Conservation (phyloP, 2,113 vertebrate species). For the Psettodes erumei region DNA sequence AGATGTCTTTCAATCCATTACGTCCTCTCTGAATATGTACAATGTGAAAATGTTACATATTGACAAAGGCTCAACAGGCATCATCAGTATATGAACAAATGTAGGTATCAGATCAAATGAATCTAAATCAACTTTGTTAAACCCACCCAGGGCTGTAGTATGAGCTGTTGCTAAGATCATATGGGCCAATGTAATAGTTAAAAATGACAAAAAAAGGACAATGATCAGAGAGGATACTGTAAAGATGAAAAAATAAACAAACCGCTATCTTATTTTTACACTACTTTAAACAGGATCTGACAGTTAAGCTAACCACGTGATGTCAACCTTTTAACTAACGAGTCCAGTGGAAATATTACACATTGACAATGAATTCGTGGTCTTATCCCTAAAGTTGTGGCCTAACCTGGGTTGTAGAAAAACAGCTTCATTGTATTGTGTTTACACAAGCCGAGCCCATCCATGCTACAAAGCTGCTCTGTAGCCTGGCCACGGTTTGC, state of each 20-base stretch:
- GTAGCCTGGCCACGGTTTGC: constrained; percentile 35
- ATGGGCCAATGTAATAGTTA: not conserved
- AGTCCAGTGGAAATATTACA: not conserved
- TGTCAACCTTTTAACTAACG: not conserved
- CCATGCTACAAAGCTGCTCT: not conserved
- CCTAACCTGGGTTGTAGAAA: not conserved
- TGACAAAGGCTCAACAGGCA: not conserved
- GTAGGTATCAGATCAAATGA: not conserved
- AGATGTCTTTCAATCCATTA: constrained; percentile 1
- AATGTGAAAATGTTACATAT: no score
- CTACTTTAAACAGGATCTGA: not conserved
- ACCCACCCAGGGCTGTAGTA: not conserved
- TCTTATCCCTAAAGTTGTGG: not conserved
- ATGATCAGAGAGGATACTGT: no score
- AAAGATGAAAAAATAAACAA: not conserved
- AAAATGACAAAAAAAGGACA: not conserved
- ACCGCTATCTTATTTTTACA: not conserved
- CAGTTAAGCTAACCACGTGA: not conserved
- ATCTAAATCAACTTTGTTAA: not conserved
- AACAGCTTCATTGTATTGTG: not conserved
- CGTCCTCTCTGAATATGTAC: not conserved
- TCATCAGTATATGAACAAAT: not conserved
- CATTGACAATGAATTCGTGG: not conserved
- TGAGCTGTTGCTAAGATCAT: not conserved
- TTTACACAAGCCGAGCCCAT: not conserved